phyloP scores from a whole-genome alignment of 1,140 invertebrate genomes.

The Agrypnia vestita region DNA sequence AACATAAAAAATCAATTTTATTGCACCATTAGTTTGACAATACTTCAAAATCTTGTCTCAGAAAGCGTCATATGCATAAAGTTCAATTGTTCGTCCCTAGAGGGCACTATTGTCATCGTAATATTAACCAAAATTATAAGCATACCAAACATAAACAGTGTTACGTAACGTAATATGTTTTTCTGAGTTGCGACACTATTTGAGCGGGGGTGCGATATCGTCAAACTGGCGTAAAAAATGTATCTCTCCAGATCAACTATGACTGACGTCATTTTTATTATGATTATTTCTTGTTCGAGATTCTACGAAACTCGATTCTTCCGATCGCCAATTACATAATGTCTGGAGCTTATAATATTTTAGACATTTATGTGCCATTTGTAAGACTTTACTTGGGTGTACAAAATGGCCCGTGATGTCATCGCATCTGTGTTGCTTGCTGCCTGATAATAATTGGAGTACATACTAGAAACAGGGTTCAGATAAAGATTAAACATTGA shows the following conservation, averaged over 20 bases:
- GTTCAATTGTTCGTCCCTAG: too few species aligned
- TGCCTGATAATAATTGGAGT: not conserved
- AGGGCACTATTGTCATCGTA: too few species aligned
- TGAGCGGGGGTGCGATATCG: too few species aligned
- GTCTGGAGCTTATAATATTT: constrained; percentile 14
- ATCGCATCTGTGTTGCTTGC: constrained; percentile 26
- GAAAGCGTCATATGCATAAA: too few species aligned
- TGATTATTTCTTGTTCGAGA: constrained; percentile 1
- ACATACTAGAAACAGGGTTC: constrained; percentile 8
- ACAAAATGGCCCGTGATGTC: constrained; percentile 32
- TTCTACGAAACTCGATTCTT: not conserved
- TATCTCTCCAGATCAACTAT: not conserved
- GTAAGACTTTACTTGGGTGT: constrained; percentile 14
- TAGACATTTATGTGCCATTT: constrained; percentile 19
- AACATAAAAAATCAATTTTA: too few species aligned
- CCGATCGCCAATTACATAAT: constrained; percentile 13
- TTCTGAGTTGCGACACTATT: too few species aligned
- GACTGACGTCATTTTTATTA: constrained; percentile 13
- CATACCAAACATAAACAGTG: too few species aligned
- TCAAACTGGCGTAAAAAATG: not conserved
- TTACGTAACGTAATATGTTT: too few species aligned
- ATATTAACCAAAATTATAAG: too few species aligned
- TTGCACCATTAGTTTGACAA: too few species aligned
- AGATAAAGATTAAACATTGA: not conserved
- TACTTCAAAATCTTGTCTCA: too few species aligned